Evolutionary conservation across 92 coral and sea anemone genomes (phyloP), one percentile per base, ranked within the genome.

Genomic region (Palythoa grandiflora): DNA sequence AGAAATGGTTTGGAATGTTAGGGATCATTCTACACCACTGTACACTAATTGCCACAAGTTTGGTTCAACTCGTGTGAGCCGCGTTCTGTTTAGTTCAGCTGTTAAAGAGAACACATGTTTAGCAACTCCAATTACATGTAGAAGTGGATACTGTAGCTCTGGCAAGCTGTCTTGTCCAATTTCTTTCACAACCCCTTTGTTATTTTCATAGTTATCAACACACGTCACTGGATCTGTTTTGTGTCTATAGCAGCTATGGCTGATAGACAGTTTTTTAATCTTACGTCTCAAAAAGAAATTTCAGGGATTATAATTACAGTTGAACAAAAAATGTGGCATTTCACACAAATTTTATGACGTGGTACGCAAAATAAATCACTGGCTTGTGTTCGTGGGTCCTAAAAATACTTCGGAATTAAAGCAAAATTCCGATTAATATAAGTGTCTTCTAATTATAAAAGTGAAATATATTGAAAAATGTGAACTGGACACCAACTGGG

Each of bases 11-110:
- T 61, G 38, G 15, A 37, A 79, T 12, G 38, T 38, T 16, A 44
- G 53, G 16, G 60, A 79, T 35, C 72, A 79, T 68, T 81, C 86
- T 13, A 81, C 86, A 65, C 86, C 86, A 65, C 44, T 81, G 75
- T 37, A 21, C 38, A 15, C 12, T 39, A 79, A 16, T 16, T 17
- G 4, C 65, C 39, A 13, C 16, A 15, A 9, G 35, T 38, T 44
- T 38, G 38, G 38, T 59, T 79, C 54, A 9, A 7, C 84, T 66
- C 44, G 7, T 47, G 86, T 81, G 5, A 81, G 66, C 48, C 75
- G 86, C 6, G 75, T 66, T 44, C 60, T 81, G 17, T 81, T 81
- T 47, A 81, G 61, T 47, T 14, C 75, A 65, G 51, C 8, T 5
- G 47, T 55, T 47, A 81, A 40, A 37, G 13, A 39, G 1, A 40